Percentiles rank a stretch among this genome's conserved stretches.
These are phyloP conservation scores for Chrosomus eos DNA, from an alignment of 2,797 vertebrate species.

Conservation along the genomic window DNA sequence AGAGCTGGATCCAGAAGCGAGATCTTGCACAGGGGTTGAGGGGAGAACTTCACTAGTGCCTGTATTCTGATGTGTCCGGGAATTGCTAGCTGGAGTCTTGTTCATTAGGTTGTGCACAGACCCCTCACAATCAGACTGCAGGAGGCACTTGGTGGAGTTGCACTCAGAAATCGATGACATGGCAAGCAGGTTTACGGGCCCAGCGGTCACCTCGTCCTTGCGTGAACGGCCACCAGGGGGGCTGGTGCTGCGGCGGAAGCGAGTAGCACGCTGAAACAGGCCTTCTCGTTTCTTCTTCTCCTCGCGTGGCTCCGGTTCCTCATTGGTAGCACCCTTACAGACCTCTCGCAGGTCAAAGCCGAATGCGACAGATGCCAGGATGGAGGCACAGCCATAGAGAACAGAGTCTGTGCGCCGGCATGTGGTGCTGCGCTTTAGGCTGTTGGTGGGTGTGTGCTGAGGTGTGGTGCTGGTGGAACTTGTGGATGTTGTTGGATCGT, in stretches of 20 bases:
- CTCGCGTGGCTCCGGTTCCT: constrained; percentile 80
- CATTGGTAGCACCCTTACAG: constrained; percentile 66
- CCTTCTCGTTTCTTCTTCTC: constrained; percentile 88
- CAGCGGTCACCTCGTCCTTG: constrained; percentile 74
- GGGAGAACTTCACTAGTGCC: constrained; percentile 43
- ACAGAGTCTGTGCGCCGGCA: constrained; percentile 84
- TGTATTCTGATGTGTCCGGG: constrained; percentile 48
- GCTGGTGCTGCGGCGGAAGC: constrained; percentile 84
- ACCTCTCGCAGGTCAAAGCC: constrained; percentile 88
- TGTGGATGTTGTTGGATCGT: constrained; percentile 76
- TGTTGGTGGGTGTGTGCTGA: constrained; percentile 85
- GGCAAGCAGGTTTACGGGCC: constrained; percentile 79
- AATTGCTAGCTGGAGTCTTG: constrained; percentile 54
- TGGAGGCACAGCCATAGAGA: constrained; percentile 82
- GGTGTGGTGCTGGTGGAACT: constrained; percentile 74
- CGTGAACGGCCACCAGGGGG: constrained; percentile 73
- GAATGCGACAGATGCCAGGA: constrained; percentile 88
- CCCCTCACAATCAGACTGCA: constrained; percentile 75
- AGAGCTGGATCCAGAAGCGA: constrained; percentile 64
- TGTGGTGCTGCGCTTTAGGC: constrained; percentile 77
- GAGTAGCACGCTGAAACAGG: constrained; percentile 84
- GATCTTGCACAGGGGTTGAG: constrained; percentile 63
- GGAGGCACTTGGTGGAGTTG: constrained; percentile 86
- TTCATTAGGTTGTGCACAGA: constrained; percentile 48
- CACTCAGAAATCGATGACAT: constrained; percentile 84